Conservation (phyloP, 2,797 vertebrate genomes). For the Rhinophrynus dorsalis region DNA sequence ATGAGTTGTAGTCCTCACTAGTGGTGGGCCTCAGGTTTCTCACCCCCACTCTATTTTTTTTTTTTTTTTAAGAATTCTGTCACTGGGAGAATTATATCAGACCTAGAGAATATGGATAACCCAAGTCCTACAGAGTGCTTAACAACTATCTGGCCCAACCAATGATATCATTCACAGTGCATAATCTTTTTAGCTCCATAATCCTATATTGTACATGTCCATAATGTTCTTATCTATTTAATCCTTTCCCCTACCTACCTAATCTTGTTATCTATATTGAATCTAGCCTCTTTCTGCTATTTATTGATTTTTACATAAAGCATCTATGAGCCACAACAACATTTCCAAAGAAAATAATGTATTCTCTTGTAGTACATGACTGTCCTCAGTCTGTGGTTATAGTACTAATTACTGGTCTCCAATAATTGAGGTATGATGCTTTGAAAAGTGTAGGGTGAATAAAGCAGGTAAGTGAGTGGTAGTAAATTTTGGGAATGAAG, state of each 20-base stretch:
- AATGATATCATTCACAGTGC: conserved; percentile 35
- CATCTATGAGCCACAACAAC: conserved; percentile 21
- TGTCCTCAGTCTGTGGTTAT: background rate
- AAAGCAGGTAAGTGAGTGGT: background rate
- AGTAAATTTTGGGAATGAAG: background rate
- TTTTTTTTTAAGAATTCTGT: too few relatives aligned
- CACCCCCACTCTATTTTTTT: too few relatives aligned
- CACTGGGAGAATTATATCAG: too few relatives aligned
- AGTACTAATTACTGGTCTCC: conserved; percentile 9
- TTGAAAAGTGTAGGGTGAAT: conserved; percentile 10
- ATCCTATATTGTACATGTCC: conserved; percentile 48
- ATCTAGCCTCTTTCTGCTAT: conserved; percentile 42
- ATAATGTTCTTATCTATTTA: conserved; percentile 49
- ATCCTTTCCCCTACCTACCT: conserved; percentile 33
- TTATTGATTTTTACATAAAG: conserved; percentile 48
- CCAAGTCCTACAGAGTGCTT: background rate
- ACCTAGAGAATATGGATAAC: background rate
- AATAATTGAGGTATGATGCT: background rate
- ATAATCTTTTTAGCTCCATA: conserved; percentile 43
- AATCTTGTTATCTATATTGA: conserved; percentile 50
- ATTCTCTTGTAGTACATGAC: conserved; percentile 10
- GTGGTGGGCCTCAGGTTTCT: too few relatives aligned
- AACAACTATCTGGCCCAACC: background rate
- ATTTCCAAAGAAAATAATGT: conserved; percentile 32
- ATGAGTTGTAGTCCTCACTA: too few relatives aligned